phyloP scores from a whole-genome alignment of 1,140 invertebrate genomes.

The Dendrolimus kikuchii region DNA sequence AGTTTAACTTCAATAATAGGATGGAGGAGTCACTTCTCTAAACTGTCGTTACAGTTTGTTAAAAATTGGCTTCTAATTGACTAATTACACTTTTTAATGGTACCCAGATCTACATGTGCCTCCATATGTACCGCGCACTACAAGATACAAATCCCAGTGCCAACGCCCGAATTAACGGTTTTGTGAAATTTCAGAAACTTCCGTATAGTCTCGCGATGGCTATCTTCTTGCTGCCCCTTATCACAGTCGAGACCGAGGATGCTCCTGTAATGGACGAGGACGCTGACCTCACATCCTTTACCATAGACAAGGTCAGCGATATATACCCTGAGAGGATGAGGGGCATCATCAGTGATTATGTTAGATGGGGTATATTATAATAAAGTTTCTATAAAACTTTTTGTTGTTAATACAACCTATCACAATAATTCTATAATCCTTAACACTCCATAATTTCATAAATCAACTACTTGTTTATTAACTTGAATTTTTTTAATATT shows the following conservation, averaged over 20 bases:
- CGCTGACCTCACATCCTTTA: neutral
- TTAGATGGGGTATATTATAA: neutral
- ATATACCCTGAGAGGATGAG: neutral
- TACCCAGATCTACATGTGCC: neutral
- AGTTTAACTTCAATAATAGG: too few species aligned
- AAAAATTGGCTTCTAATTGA: too few species aligned
- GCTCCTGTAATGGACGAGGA: neutral
- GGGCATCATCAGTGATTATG: neutral
- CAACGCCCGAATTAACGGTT: neutral
- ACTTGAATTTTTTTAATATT: too few species aligned
- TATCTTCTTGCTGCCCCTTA: neutral
- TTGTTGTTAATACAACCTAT: too few species aligned
- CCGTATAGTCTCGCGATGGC: neutral
- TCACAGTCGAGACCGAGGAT: neutral
- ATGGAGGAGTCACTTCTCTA: too few species aligned
- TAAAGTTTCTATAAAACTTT: neutral
- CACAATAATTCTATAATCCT: too few species aligned
- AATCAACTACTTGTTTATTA: too few species aligned
- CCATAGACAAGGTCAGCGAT: neutral
- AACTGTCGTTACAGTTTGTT: too few species aligned
- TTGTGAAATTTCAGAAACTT: neutral
- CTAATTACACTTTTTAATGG: too few species aligned
- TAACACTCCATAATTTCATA: too few species aligned
- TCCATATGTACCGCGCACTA: neutral
- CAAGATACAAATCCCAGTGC: neutral